A percentile compares a stretch with the other conserved stretches of the same genome.
phyloP scores from a whole-genome alignment of 2,888 invertebrate genomes.

The Oscheius onirici region DNA sequence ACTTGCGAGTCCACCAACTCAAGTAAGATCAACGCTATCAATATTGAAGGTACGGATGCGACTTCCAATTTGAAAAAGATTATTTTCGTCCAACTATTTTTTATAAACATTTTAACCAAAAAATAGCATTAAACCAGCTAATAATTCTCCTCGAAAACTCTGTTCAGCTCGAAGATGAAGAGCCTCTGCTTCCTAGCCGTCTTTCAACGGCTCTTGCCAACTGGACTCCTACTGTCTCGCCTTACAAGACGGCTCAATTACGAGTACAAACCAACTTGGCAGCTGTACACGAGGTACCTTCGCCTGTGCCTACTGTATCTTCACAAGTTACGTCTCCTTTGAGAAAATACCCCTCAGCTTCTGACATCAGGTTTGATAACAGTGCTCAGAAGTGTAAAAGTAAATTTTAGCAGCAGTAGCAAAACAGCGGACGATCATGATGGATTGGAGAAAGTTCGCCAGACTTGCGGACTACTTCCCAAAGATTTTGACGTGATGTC shows the following conservation, averaged over 20 bases:
- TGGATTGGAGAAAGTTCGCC: constrained; percentile 24
- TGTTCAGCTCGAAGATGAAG: constrained; percentile 30
- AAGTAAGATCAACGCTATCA: constrained; percentile 41
- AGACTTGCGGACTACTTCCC: constrained; percentile 48
- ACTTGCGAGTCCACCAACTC: constrained; percentile 34
- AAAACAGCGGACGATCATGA: constrained; percentile 24
- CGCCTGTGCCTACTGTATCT: constrained; percentile 18
- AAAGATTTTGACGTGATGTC: constrained; percentile 48
- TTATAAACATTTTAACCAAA: too few relatives aligned
- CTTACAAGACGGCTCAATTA: constrained; percentile 26
- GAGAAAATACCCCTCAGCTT: constrained; percentile 21
- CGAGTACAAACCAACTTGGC: constrained; percentile 20
- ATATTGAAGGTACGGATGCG: constrained; percentile 39
- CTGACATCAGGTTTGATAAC: constrained; percentile 20
- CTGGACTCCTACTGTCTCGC: not conserved
- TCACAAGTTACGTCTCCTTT: constrained; percentile 19
- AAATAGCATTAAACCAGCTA: too few relatives aligned
- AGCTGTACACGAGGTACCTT: constrained; percentile 21
- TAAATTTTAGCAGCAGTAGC: not conserved
- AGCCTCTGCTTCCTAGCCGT: constrained; percentile 32
- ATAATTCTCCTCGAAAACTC: not conserved
- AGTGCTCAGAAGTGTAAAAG: not conserved
- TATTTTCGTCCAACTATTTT: too few relatives aligned
- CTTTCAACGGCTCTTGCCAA: constrained; percentile 6
- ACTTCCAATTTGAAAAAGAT: too few relatives aligned